Evolutionary conservation across 2,797 vertebrate genomes (phyloP).

Genomic region (Ctenopoma multispine): DNA sequence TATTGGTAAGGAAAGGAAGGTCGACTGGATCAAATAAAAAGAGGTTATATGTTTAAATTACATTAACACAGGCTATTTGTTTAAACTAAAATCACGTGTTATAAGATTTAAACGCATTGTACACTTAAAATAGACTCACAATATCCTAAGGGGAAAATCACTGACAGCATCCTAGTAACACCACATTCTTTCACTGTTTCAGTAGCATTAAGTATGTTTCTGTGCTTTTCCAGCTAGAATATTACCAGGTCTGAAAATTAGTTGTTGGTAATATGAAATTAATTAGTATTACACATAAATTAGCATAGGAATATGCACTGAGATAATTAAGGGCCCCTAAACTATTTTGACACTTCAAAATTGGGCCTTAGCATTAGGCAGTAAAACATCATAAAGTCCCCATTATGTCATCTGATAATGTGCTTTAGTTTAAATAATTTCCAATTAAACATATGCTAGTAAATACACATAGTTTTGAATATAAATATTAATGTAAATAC

Average conservation of each 20-base stretch:
- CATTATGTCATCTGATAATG: background rate
- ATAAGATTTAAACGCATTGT: background rate
- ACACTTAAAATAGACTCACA: background rate
- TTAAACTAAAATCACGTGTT: too few species aligned
- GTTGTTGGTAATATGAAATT: background rate
- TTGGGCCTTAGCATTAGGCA: background rate
- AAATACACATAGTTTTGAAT: background rate
- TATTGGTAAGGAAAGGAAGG: background rate
- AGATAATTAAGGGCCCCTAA: background rate
- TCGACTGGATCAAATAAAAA: background rate
- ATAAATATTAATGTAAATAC: background rate
- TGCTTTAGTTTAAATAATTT: conserved; percentile 1
- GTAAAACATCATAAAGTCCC: background rate
- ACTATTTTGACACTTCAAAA: background rate
- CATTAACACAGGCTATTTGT: background rate
- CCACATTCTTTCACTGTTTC: background rate
- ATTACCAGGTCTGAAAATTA: background rate
- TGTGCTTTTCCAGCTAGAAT: background rate
- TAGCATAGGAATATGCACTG: background rate
- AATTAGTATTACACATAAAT: background rate
- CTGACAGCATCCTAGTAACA: too few species aligned
- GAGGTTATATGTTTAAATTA: background rate
- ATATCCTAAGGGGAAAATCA: background rate
- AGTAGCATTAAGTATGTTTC: background rate
- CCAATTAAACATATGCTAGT: too few species aligned